Evolutionary conservation across 2,113 vertebrate species (phyloP).

Genomic region (Oreochromis aureus): DNA sequence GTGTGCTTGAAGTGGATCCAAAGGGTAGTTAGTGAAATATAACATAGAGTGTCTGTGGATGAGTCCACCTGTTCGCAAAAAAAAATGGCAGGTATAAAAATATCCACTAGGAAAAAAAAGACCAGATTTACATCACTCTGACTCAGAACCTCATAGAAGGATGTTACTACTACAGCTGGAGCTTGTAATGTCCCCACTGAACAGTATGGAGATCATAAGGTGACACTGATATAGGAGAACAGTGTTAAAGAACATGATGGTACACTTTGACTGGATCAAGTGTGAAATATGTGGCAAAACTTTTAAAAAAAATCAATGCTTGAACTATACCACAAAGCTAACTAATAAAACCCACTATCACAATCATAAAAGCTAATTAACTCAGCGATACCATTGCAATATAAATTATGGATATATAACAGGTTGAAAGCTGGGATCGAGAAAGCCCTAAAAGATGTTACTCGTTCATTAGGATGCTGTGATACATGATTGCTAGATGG

Average conservation of each 20-base stretch:
- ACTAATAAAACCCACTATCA: not conserved
- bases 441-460: not conserved
- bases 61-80: not conserved
- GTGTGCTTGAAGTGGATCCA: not conserved
- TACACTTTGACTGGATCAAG: not conserved
- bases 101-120: not conserved
- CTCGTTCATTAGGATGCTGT: not conserved
- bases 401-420: not conserved
- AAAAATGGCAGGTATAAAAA: not conserved
- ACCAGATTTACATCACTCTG: not conserved
- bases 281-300: not conserved
- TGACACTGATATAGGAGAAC: not conserved
- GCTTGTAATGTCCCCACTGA: not conserved
- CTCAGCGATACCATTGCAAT: not conserved
- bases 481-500: not conserved
- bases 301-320: not conserved
- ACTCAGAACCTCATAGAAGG: not conserved
- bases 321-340: not conserved
- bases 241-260: not conserved
- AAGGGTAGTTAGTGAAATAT: not conserved
- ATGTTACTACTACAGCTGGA: not conserved
- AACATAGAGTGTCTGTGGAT: not conserved
- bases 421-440: not conserved
- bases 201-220: not conserved
- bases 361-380: not conserved